Evolutionary conservation across 2,113 vertebrate genomes (phyloP), one percentile per base, ranked within the genome.

Genomic region (Balaeniceps rex): DNA sequence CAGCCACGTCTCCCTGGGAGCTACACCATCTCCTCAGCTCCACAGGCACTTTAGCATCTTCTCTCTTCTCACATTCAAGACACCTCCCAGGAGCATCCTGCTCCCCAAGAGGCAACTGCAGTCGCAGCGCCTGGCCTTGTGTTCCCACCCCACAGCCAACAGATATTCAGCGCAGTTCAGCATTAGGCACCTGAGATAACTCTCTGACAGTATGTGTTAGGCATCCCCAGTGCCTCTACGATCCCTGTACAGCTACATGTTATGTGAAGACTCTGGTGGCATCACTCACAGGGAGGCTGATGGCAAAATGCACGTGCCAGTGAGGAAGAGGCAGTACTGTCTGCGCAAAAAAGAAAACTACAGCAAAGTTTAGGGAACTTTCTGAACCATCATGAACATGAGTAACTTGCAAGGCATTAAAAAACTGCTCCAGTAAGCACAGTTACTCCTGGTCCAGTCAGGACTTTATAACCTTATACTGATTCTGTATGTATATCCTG

Each of bases 221-320:
- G 42, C 42, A 38, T 4, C 4, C 6, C 11, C 34, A 91, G 51
- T 5, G 2, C 9, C 42, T 52, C 29, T 31, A 21, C 13, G 8
- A 14, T 44, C 31, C 8, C 46, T 9, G 0, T 4, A 18, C 33
- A 63, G 6, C 26, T 72, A 22, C 1, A 1, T 11, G 19, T 26
- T 54, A n/a, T n/a, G 10, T 22, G 29, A 49, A 70, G 38, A 3
- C 60, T 64, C 58, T 86, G 52, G 23, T 25, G 60, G 42, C 2
- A 4, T 44, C 33, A 19, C 6, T 55, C 16, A 31, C 12, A 47
- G 40, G 7, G 10, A 7, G 12, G 34, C 7, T 69, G 28, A 55
- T 55, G 8, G 29, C 22, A 61, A 84, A 87, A 64, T 29, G 24
- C 11, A 11, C 11, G 0, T 83, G 57, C 28, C 4, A 1, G 4